Percentiles rank a stretch among this genome's conserved stretches.
phyloP scores from a whole-genome alignment of 2,113 vertebrate genomes.

The Ictalurus punctatus region DNA sequence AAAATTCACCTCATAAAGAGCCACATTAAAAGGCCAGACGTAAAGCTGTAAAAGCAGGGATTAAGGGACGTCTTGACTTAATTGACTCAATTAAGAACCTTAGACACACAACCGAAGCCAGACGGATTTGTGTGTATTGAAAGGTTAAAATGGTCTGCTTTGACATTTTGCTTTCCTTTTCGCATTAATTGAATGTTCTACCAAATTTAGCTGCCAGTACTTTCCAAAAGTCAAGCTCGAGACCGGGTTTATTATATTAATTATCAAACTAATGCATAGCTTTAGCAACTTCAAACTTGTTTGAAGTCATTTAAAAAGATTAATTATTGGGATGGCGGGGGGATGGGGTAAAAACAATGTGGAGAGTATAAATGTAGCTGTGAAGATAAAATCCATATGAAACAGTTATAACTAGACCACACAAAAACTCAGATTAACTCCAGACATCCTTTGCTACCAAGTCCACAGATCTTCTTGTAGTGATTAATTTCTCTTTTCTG shows the following conservation, averaged over 20 bases:
- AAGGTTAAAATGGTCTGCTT: constrained; percentile 12
- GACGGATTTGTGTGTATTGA: neutral
- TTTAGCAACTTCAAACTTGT: neutral
- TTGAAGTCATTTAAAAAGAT: neutral
- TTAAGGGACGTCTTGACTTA: neutral
- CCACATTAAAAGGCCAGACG: neutral
- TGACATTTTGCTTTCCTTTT: constrained; percentile 22
- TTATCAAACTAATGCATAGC: constrained; percentile 7
- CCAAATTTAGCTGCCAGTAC: neutral
- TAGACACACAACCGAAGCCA: neutral
- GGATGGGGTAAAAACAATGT: neutral
- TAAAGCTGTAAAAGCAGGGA: neutral
- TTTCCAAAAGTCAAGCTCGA: neutral
- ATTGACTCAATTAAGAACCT: constrained; percentile 9
- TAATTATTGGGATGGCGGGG: neutral
- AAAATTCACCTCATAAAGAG: constrained; percentile 25
- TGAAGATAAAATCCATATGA: neutral
- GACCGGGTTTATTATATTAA: neutral
- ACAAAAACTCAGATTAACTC: neutral
- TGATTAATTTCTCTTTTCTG: neutral
- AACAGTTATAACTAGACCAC: neutral
- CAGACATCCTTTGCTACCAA: neutral
- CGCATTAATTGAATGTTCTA: constrained; percentile 11
- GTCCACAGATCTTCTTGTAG: neutral
- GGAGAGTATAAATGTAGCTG: neutral